Evolutionary conservation across 2,797 vertebrate species (phyloP).

Genomic region (Sebastes alutus): DNA sequence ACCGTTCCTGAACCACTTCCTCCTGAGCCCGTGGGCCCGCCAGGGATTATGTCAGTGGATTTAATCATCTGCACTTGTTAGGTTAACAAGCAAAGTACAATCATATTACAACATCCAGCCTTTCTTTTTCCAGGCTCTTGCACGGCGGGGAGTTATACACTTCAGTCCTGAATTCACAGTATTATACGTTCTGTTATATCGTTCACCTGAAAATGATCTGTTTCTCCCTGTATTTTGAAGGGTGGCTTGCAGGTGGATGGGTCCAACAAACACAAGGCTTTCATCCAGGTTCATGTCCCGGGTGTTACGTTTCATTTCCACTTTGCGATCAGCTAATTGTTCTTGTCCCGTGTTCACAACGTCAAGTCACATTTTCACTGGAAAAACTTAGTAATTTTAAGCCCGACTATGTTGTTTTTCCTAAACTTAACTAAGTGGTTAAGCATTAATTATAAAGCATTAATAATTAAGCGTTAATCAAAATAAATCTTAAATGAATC

Average conservation of each 20-base stretch:
- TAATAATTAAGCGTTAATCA: too few species aligned
- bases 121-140: slow-evolving; percentile 40
- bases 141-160: slow-evolving; percentile 1
- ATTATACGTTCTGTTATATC: not conserved
- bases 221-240: not conserved
- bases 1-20: slow-evolving; percentile 78
- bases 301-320: too few species aligned
- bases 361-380: too few species aligned
- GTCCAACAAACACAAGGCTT: too few species aligned
- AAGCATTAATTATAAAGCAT: too few species aligned
- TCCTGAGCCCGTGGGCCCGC: slow-evolving; percentile 67
- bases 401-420: too few species aligned
- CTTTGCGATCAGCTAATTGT: too few species aligned
- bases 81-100: slow-evolving; percentile 81
- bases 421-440: too few species aligned
- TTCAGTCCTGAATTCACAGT: not conserved
- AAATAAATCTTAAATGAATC: too few species aligned
- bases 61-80: slow-evolving; percentile 83
- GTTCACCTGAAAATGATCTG: not conserved
- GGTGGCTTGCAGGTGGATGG: not conserved
- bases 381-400: too few species aligned
- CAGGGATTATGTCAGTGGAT: slow-evolving; percentile 81
- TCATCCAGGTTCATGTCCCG: too few species aligned
- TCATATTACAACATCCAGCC: slow-evolving; percentile 64
- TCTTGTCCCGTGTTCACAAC: too few species aligned